phyloP scores from a whole-genome alignment of 1,140 invertebrate genomes.

The Psilanteris sp. region DNA sequence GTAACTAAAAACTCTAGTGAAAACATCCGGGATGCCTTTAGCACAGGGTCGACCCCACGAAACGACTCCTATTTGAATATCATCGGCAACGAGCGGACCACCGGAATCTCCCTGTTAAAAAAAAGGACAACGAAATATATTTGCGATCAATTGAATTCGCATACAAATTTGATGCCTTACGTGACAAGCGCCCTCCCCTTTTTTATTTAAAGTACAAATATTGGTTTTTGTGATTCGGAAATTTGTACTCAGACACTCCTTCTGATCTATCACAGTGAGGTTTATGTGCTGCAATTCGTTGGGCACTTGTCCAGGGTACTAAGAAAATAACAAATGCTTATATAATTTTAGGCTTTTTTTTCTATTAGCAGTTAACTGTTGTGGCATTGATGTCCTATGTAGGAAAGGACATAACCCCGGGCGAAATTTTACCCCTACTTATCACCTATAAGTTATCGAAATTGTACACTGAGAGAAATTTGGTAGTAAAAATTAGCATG shows the following conservation, averaged over 20 bases:
- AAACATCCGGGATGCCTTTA: conserved; percentile 81
- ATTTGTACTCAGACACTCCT: conserved; percentile 76
- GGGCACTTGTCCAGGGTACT: conserved; percentile 81
- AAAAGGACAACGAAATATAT: neutral
- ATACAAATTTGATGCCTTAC: no score
- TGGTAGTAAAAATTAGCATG: no score
- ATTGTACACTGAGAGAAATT: no score
- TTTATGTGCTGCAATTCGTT: conserved; percentile 82
- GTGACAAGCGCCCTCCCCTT: conserved; percentile 83
- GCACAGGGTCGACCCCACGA: conserved; percentile 83
- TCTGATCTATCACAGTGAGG: conserved; percentile 80
- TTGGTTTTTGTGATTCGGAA: conserved; percentile 77
- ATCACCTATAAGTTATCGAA: no score
- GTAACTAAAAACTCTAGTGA: conserved; percentile 79
- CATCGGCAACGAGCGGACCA: conserved; percentile 79
- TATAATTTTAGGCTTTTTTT: no score
- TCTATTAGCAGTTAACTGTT: no score
- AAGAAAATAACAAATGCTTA: conserved; percentile 22
- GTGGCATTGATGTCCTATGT: no score
- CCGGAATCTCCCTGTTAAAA: conserved; percentile 82
- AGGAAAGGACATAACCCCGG: no score
- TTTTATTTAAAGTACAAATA: conserved; percentile 82
- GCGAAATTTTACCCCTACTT: no score
- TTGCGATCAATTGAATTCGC: neutral
- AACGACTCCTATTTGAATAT: conserved; percentile 82